Conservation (phyloP, 2,888 invertebrate species). For the Nebria salina region DNA sequence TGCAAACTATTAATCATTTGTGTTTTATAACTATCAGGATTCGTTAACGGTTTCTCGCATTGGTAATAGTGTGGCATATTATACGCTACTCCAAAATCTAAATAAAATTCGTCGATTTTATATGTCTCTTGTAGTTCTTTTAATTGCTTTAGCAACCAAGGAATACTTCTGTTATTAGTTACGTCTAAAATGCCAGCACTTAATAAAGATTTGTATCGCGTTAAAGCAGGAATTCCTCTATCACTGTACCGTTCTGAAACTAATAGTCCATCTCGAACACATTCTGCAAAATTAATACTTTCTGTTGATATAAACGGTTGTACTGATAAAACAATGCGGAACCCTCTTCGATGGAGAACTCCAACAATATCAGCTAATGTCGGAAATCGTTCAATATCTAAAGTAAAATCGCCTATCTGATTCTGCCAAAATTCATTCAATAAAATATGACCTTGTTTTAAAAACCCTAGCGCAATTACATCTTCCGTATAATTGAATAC, state of each 20-base stretch:
- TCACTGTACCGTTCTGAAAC: constrained; percentile 84
- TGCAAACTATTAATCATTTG: constrained; percentile 74
- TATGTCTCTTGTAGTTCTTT: constrained; percentile 76
- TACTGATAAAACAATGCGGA: constrained; percentile 86
- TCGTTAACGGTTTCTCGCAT: constrained; percentile 76
- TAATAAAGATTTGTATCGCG: constrained; percentile 80
- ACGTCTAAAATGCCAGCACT: constrained; percentile 89
- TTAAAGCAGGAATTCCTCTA: constrained; percentile 81
- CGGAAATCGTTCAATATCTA: constrained; percentile 82
- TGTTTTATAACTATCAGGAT: constrained; percentile 86
- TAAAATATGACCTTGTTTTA: constrained; percentile 81
- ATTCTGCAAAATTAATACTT: constrained; percentile 82
- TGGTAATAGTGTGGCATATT: constrained; percentile 89
- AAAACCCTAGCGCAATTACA: constrained; percentile 79
- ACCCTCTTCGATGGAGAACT: constrained; percentile 83
- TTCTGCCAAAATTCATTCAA: constrained; percentile 87
- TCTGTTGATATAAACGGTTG: constrained; percentile 92
- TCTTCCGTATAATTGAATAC: constrained; percentile 86
- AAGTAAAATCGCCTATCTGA: constrained; percentile 83
- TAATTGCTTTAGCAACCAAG: constrained; percentile 82
- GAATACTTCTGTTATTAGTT: constrained; percentile 81
- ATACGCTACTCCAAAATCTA: constrained; percentile 83
- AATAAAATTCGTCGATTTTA: constrained; percentile 85
- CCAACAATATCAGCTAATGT: constrained; percentile 81
- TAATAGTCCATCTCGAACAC: constrained; percentile 77